Conservation (phyloP, 1,140 invertebrate genomes). For the Procambarus clarkii region DNA sequence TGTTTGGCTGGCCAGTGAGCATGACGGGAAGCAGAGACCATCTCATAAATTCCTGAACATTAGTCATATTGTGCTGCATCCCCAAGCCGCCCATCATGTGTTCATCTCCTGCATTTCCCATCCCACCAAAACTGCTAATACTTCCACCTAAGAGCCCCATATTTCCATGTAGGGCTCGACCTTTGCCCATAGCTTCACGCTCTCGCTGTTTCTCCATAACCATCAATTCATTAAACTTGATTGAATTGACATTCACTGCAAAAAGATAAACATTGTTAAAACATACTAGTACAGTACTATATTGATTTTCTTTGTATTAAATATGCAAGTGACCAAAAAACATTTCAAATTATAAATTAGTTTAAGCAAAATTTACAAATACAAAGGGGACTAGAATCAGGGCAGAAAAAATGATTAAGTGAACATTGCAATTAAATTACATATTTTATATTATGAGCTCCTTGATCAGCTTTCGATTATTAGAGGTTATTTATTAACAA, state of each 20-base stretch:
- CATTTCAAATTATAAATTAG: too few relatives aligned
- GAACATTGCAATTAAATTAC: too few relatives aligned
- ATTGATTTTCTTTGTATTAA: too few relatives aligned
- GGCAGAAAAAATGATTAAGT: too few relatives aligned
- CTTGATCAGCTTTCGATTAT: too few relatives aligned
- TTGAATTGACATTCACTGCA: slow-evolving; percentile 91
- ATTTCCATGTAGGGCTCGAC: neutral
- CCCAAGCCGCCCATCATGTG: slow-evolving; percentile 72
- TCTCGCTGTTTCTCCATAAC: slow-evolving; percentile 91
- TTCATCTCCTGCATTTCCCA: neutral
- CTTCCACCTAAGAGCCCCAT: slow-evolving; percentile 72
- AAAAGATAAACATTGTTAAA: neutral
- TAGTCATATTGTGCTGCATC: slow-evolving; percentile 8
- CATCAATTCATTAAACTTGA: slow-evolving; percentile 92
- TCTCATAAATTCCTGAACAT: slow-evolving; percentile 30
- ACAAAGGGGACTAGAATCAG: too few relatives aligned
- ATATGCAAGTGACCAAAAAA: too few relatives aligned
- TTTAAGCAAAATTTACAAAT: too few relatives aligned
- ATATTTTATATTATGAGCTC: too few relatives aligned
- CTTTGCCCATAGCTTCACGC: slow-evolving; percentile 78
- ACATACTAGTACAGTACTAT: neutral
- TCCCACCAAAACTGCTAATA: neutral
- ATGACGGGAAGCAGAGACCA: slow-evolving; percentile 48
- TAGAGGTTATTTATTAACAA: too few relatives aligned
- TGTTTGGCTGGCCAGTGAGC: slow-evolving; percentile 35